These are phyloP conservation scores for Agrochola lychnidis DNA, from an alignment of 2,888 invertebrate species.

Conservation along the genomic window DNA sequence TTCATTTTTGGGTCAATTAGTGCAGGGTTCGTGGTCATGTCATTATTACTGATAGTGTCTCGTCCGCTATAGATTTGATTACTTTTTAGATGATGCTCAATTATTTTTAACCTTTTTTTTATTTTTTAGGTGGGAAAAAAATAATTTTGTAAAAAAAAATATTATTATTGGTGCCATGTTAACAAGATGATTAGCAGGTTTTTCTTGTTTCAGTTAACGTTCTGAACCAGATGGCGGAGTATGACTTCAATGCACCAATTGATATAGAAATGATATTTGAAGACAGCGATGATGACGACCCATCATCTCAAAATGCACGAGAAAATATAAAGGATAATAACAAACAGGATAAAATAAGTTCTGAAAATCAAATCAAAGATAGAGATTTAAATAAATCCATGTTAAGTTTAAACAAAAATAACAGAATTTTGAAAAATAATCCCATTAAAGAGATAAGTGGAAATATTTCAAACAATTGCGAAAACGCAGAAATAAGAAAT, in stretches of 20 bases:
- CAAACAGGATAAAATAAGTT: neutral
- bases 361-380: neutral
- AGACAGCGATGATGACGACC: constrained; percentile 68
- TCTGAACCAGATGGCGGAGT: constrained; percentile 66
- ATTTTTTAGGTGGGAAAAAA: no score
- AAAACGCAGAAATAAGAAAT: neutral
- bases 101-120: neutral
- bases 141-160: neutral
- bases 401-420: constrained; percentile 15
- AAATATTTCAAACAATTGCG: neutral
- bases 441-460: neutral
- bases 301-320: constrained; percentile 9
- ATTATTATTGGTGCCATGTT: neutral
- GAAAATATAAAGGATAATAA: constrained; percentile 4
- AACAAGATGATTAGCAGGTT: neutral
- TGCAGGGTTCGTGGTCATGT: no score
- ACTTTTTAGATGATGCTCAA: neutral
- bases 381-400: constrained; percentile 1
- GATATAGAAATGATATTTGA: constrained; percentile 68
- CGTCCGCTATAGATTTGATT: neutral
- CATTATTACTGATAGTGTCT: no score
- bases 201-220: constrained; percentile 62
- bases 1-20: no score
- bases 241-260: constrained; percentile 70
- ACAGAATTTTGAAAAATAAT: neutral